Evolutionary conservation across 2,797 vertebrate species (phyloP).

Genomic region (Zalophus californianus): DNA sequence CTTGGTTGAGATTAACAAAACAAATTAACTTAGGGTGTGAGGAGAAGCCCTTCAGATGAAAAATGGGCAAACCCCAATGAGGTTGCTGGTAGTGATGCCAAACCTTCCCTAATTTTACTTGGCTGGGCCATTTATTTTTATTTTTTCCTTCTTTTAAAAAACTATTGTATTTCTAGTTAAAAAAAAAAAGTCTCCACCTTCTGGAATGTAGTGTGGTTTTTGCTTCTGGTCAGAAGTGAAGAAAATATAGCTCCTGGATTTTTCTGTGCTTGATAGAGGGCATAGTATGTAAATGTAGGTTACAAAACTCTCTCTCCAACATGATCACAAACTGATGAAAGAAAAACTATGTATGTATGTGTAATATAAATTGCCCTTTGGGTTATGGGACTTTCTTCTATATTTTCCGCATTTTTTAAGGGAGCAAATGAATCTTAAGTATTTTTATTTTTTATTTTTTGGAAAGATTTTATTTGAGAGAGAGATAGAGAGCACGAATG

Average conservation of each 20-base stretch:
- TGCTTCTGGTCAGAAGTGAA: constrained; percentile 57
- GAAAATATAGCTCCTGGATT: constrained; percentile 19
- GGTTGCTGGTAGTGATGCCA: not conserved
- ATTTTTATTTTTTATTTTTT: not conserved
- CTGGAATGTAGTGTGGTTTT: constrained; percentile 53
- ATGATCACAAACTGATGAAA: constrained; percentile 13
- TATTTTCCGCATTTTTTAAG: not conserved
- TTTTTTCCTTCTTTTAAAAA: constrained; percentile 9
- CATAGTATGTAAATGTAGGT: not conserved
- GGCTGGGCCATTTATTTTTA: constrained; percentile 6
- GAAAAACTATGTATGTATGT: not conserved
- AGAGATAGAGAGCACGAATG: not conserved
- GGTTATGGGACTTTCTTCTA: not conserved
- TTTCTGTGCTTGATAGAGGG: constrained; percentile 56
- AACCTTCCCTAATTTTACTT: not conserved
- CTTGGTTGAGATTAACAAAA: constrained; percentile 30
- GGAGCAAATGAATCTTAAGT: constrained; percentile 57
- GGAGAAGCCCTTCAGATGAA: constrained; percentile 41
- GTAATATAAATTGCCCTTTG: not conserved
- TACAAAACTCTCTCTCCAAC: not conserved
- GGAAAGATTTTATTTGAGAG: not conserved
- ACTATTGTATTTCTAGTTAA: not conserved
- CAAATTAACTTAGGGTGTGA: not conserved
- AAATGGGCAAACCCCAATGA: not conserved
- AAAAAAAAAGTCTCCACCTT: not conserved